Percentiles rank a stretch among this genome's conserved stretches.
These are phyloP conservation scores for Eugnorisma glareosa DNA, from an alignment of 2,888 invertebrate genomes.

Conservation along the genomic window DNA sequence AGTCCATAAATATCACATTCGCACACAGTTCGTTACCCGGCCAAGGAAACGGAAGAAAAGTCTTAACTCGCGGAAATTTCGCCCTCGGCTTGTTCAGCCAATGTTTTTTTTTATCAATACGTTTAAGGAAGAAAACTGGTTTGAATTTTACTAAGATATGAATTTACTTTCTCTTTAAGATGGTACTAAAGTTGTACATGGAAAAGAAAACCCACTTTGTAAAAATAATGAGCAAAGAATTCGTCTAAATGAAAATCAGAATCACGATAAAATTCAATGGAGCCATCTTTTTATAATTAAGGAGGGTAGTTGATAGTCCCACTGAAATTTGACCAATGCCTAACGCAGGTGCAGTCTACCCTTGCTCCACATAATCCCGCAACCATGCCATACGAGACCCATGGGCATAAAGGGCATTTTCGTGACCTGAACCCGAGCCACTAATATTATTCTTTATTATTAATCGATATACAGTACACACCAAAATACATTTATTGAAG, in stretches of 20 bases:
- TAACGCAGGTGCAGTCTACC: slow-evolving; percentile 52
- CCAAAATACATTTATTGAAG: slow-evolving; percentile 46
- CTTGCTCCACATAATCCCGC: slow-evolving; percentile 51
- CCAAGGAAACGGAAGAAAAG: slow-evolving; percentile 71
- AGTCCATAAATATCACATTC: slow-evolving; percentile 74
- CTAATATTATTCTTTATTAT: slow-evolving; percentile 57
- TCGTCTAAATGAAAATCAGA: neutral
- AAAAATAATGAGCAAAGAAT: neutral
- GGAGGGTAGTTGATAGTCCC: slow-evolving; percentile 31
- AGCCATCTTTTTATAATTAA: slow-evolving; percentile 24
- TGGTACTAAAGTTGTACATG: neutral
- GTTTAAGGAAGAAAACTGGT: slow-evolving; percentile 35
- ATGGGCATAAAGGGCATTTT: slow-evolving; percentile 44
- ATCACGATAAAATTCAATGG: neutral
- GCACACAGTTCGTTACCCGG: slow-evolving; percentile 75
- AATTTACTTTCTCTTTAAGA: neutral
- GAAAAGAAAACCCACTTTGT: neutral
- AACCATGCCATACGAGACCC: slow-evolving; percentile 49
- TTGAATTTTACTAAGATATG: slow-evolving; percentile 25
- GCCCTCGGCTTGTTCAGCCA: slow-evolving; percentile 59
- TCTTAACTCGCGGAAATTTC: slow-evolving; percentile 68
- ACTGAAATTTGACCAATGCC: slow-evolving; percentile 42
- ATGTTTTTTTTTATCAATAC: slow-evolving; percentile 62
- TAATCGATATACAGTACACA: slow-evolving; percentile 53
- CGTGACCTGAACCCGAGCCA: slow-evolving; percentile 30